These are phyloP conservation scores for Enteromius fasciolatus DNA, from an alignment of 2,797 vertebrate genomes.

Conservation along the genomic window DNA sequence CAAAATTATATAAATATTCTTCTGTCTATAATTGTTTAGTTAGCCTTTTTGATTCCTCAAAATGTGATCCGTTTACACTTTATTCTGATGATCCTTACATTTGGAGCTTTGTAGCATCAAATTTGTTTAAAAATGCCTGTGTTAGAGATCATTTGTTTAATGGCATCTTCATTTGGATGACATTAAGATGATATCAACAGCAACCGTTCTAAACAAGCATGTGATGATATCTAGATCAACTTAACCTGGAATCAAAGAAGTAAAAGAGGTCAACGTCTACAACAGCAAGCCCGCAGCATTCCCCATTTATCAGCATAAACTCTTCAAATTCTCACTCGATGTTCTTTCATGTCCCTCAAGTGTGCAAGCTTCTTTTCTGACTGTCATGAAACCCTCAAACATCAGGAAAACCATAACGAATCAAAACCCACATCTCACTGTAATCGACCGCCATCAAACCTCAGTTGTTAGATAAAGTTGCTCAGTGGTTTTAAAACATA, in stretches of 20 bases:
- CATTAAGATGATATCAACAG: constrained; percentile 21
- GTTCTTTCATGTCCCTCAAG: not conserved
- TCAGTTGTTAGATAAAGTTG: constrained; percentile 24
- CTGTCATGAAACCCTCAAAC: constrained; percentile 8
- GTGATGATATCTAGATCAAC: constrained; percentile 62
- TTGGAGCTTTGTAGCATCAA: not conserved
- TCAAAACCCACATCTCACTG: constrained; percentile 49
- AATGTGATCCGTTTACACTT: not conserved
- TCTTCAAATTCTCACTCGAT: constrained; percentile 58
- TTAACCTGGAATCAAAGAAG: constrained; percentile 72
- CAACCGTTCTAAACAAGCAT: constrained; percentile 31
- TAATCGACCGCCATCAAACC: constrained; percentile 28
- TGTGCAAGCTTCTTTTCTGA: not conserved
- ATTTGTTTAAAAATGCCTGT: not conserved
- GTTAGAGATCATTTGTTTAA: not conserved
- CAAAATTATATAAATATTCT: not conserved
- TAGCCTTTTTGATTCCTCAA: not conserved
- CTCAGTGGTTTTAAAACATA: constrained; percentile 45
- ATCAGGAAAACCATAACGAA: constrained; percentile 25
- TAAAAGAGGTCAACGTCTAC: constrained; percentile 70
- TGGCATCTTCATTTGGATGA: not conserved
- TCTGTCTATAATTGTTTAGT: not conserved
- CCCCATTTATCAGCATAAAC: constrained; percentile 69
- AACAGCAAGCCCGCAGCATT: constrained; percentile 67
- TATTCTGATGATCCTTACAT: not conserved